Percentiles rank a stretch among this genome's conserved stretches.
These are phyloP conservation scores for Zaprionus inermis DNA, from an alignment of 1,140 invertebrate species.

Conservation along the genomic window DNA sequence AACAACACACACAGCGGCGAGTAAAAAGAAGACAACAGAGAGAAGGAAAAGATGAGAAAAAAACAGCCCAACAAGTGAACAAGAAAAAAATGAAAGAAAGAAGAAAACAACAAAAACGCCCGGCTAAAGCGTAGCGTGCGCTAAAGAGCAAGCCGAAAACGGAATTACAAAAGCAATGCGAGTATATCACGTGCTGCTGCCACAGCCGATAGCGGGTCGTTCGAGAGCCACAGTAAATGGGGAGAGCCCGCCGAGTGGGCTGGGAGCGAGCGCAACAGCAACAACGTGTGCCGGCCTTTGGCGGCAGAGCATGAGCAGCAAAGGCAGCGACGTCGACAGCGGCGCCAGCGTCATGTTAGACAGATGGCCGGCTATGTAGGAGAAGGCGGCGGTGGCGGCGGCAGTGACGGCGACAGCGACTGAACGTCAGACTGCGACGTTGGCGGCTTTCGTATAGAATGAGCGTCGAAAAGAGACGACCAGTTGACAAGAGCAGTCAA, in stretches of 20 bases:
- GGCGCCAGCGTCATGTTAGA: conserved; percentile 53
- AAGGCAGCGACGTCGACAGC: conserved; percentile 34
- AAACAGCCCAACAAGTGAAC: conserved; percentile 79
- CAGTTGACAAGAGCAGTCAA: conserved; percentile 60
- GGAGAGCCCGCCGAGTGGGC: conserved; percentile 14
- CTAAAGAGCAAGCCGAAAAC: conserved; percentile 71
- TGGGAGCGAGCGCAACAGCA: conserved; percentile 36
- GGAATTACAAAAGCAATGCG: conserved; percentile 76
- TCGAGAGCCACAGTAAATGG: conserved; percentile 2
- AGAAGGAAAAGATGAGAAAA: conserved; percentile 49
- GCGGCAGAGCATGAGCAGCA: conserved; percentile 55
- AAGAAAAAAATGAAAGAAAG: conserved; percentile 43
- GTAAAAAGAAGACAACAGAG: conserved; percentile 50
- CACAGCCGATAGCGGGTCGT: conserved; percentile 30
- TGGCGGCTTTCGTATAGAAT: conserved; percentile 71
- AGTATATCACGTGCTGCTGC: conserved; percentile 82
- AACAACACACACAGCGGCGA: conserved; percentile 23
- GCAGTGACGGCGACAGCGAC: conserved; percentile 27
- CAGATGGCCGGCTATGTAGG: conserved; percentile 42
- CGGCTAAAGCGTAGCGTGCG: conserved; percentile 67
- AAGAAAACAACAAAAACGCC: conserved; percentile 64
- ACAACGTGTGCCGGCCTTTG: conserved; percentile 70
- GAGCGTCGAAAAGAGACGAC: conserved; percentile 59
- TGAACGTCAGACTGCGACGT: conserved; percentile 48
- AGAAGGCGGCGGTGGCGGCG: conserved; percentile 11